These are phyloP conservation scores for Recurvirostra avosetta DNA, from an alignment of 2,113 vertebrate species.

Conservation along the genomic window DNA sequence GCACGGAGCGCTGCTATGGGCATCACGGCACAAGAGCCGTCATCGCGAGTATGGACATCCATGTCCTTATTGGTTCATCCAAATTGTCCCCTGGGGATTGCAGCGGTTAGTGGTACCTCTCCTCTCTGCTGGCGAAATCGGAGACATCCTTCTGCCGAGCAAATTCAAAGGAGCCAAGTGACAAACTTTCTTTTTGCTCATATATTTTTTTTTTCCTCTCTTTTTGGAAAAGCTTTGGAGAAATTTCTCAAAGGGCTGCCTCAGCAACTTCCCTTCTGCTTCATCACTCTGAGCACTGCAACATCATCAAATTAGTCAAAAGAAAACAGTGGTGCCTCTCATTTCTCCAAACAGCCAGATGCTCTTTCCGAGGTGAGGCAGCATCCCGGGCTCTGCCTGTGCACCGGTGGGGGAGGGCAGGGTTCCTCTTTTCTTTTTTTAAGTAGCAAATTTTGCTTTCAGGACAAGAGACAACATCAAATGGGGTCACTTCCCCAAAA, in stretches of 20 bases:
- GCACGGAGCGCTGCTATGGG: fast-evolving
- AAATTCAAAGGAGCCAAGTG: not conserved
- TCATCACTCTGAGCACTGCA: constrained; percentile 52
- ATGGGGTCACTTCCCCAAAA: fast-evolving
- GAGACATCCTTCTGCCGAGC: not conserved
- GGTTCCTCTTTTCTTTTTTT: not conserved
- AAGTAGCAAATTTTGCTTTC: not conserved
- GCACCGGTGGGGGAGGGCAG: not conserved
- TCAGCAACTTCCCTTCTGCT: constrained; percentile 60
- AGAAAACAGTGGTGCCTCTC: constrained; percentile 63
- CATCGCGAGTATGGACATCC: fast-evolving
- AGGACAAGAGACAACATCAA: not conserved
- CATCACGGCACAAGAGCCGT: fast-evolving
- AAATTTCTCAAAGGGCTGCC: constrained; percentile 57
- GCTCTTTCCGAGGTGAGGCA: constrained; percentile 28
- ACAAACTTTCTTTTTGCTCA: not conserved
- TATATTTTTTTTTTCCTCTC: not conserved
- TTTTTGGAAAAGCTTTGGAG: constrained; percentile 46
- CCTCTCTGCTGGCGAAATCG: not conserved
- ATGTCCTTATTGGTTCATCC: not conserved
- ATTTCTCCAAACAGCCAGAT: constrained; percentile 55
- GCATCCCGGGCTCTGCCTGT: not conserved
- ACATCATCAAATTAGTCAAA: constrained; percentile 66
- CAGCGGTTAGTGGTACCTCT: not conserved
- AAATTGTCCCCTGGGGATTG: not conserved